Percentiles rank a stretch among this genome's conserved stretches.
Evolutionary conservation across 2,113 vertebrate genomes (phyloP).

Genomic region (Nycticebus coucang): DNA sequence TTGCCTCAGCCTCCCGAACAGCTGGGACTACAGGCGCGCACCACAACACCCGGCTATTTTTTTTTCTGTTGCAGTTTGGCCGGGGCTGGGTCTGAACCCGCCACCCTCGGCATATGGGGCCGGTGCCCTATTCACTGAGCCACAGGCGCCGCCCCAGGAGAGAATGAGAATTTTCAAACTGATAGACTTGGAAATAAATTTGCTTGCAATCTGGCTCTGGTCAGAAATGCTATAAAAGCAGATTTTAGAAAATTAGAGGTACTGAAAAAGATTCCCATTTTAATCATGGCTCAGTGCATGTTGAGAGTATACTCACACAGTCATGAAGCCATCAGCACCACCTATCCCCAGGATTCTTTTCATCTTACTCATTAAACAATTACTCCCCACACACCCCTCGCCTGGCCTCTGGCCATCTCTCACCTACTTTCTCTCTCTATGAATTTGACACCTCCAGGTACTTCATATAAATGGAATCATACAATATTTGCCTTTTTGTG

Average conservation of each 20-base stretch:
- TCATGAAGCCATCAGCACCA: not conserved
- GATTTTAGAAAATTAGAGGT: not conserved
- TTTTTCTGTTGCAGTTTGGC: too few species aligned
- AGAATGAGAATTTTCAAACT: not conserved
- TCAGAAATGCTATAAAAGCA: not conserved
- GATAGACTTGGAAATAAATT: not conserved
- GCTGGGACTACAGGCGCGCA: too few species aligned
- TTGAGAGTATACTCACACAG: not conserved
- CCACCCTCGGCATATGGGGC: too few species aligned
- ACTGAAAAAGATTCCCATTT: not conserved
- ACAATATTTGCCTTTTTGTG: not conserved
- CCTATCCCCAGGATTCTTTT: not conserved
- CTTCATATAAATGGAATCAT: not conserved
- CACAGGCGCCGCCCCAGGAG: too few species aligned
- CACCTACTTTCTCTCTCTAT: not conserved
- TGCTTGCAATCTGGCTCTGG: not conserved
- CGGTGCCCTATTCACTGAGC: too few species aligned
- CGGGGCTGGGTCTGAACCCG: too few species aligned
- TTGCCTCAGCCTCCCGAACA: too few species aligned
- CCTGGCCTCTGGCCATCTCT: not conserved
- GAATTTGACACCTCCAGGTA: not conserved
- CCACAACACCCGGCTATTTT: too few species aligned
- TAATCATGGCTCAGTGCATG: not conserved
- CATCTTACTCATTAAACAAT: too few species aligned
- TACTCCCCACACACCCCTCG: not conserved